phyloP scores from a whole-genome alignment of 2,888 invertebrate genomes.

The Cordilura impudica region DNA sequence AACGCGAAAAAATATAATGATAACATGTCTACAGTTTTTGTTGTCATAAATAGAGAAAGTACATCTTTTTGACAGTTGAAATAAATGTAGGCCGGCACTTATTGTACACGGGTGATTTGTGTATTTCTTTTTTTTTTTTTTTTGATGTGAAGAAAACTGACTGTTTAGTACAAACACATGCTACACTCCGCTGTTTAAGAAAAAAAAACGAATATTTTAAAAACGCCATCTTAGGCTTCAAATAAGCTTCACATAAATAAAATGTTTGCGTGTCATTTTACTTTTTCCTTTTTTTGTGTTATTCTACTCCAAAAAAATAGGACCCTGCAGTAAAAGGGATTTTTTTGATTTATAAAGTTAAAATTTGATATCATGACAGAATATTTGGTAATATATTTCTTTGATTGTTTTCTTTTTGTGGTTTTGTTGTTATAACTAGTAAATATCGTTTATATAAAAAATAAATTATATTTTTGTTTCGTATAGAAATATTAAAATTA shows the following conservation, averaged over 20 bases:
- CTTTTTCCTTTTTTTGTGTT: not conserved
- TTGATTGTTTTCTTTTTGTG: not conserved
- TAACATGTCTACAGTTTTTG: constrained; percentile 47
- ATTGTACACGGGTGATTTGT: constrained; percentile 42
- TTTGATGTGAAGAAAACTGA: constrained; percentile 47
- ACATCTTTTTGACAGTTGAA: constrained; percentile 54
- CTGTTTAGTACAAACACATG: constrained; percentile 10
- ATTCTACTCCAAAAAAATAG: constrained; percentile 7
- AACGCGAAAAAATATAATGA: constrained; percentile 20
- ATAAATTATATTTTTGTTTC: constrained; percentile 18
- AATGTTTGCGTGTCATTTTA: constrained; percentile 52
- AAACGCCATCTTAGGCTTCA: constrained; percentile 51
- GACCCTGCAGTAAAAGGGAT: not conserved
- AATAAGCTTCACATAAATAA: constrained; percentile 44
- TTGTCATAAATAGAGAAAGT: constrained; percentile 36
- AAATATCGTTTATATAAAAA: constrained; percentile 6
- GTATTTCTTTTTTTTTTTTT: constrained; percentile 17
- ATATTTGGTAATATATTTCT: not conserved
- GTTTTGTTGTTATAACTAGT: not conserved
- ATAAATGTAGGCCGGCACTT: constrained; percentile 64
- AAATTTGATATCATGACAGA: constrained; percentile 33
- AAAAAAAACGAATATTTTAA: constrained; percentile 49
- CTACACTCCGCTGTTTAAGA: not conserved
- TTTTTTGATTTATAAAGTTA: constrained; percentile 43
- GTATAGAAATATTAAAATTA: constrained; percentile 28